Evolutionary conservation across 2,888 invertebrate species (phyloP).

Genomic region (Lordiphosa andalusiaca): DNA sequence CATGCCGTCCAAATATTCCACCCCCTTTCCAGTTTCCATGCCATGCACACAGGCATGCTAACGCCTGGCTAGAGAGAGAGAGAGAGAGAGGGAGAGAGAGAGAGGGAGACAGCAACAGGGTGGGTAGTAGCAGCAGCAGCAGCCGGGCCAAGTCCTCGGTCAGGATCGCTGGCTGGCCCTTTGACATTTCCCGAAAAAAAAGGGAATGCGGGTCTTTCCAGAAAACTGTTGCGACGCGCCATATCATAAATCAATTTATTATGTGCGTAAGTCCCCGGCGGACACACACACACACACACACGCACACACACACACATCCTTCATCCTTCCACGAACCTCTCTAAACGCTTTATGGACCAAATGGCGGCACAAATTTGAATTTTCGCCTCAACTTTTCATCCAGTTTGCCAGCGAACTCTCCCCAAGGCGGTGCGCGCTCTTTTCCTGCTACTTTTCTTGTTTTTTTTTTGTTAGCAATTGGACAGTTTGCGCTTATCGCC

Average conservation of each 20-base stretch:
- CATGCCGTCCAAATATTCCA: neutral
- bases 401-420: constrained; percentile 25
- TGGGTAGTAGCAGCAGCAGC: neutral
- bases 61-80: constrained; percentile 6
- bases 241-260: constrained; percentile 65
- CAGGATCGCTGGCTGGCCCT: constrained; percentile 54
- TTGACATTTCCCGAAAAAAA: constrained; percentile 49
- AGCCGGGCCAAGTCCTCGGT: constrained; percentile 11
- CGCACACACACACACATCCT: constrained; percentile 14
- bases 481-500: constrained; percentile 20
- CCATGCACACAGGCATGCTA: constrained; percentile 51
- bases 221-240: constrained; percentile 43
- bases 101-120: constrained; percentile 26
- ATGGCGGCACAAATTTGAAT: constrained; percentile 47
- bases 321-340: constrained; percentile 64
- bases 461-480: constrained; percentile 35
- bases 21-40: constrained; percentile 43
- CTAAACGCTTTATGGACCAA: constrained; percentile 61
- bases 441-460: constrained; percentile 22
- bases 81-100: too few species aligned
- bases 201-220: constrained; percentile 43
- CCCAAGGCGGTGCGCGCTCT: constrained; percentile 13
- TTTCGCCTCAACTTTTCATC: constrained; percentile 34
- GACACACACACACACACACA: too few species aligned
- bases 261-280: neutral